Base-by-base conservation (phyloP, 1,140 invertebrate genomes). In the Penaeus vannamei region DNA sequence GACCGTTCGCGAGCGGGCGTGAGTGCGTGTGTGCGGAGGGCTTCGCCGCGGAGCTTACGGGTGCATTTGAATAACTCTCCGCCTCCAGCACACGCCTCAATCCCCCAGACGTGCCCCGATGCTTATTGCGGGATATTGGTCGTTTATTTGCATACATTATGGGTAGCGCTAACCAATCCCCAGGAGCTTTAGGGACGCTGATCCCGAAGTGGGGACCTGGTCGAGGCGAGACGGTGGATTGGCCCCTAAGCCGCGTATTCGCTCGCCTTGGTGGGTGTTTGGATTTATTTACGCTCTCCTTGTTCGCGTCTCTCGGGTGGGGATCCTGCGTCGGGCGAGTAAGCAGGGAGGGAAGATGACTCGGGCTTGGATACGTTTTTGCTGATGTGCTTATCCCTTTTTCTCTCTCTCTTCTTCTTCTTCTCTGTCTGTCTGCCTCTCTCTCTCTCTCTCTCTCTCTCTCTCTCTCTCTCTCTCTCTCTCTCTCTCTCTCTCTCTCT, bases 131-230 rank as follows among this genome's bases (percentile, higher is more conserved):
- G 89, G 85, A 90, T 90, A 82, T 86, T 82, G 84, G 26, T 23
- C 81, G 79, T 90, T 86, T 90, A 90, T 90, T 90, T 90, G 84
- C 89, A 90, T 90, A 90, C 89, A 90, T 90, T 90, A 90, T 86
- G 89, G 89, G 84, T 86, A 90, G 76, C 84, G 89, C 89, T 83
- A 83, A 80, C 85, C 84, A 82, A 86, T 86, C 85, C 89, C 81
- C 26, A 53, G 72, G 77, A 76, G 86, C 86, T 88, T 83, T 84
- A 59, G 64, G 29, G 46, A 23, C 64, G 86, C 80, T 88, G 86
- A 88, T 88, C 86, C 66, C 66, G 23, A 12, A 36, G 23, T 32
- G 17, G 53, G 53, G 14, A 53, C 5, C 17, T 53, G 53, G 53
- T 12, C 53, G 53, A 53, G 53, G 12, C 53, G 53, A 53, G 17